These are phyloP conservation scores for Brachypalpus laphriformis DNA, from an alignment of 2,888 invertebrate species.

Conservation along the genomic window DNA sequence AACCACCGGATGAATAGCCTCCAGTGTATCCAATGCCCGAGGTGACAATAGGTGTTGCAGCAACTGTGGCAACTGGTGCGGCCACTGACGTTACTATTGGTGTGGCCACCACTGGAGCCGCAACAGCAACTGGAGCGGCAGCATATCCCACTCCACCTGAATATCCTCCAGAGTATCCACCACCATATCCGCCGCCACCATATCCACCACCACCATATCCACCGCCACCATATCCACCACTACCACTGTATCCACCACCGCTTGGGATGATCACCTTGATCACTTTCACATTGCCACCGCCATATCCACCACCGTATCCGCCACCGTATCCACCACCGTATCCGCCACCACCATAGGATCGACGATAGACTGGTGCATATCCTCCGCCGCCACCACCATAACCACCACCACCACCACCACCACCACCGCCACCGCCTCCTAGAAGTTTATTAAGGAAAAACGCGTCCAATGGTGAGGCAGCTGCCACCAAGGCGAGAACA, in stretches of 20 bases:
- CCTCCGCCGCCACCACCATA: slow-evolving; percentile 57
- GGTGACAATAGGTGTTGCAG: slow-evolving; percentile 6
- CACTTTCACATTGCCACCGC: slow-evolving; percentile 34
- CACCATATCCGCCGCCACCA: slow-evolving; percentile 46
- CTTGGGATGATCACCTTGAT: slow-evolving; percentile 40
- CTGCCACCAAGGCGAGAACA: slow-evolving; percentile 62
- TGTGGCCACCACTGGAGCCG: slow-evolving; percentile 1
- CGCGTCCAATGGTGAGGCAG: slow-evolving; percentile 63
- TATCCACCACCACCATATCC: slow-evolving; percentile 47
- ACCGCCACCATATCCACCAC: slow-evolving; percentile 35
- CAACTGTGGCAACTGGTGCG: neutral
- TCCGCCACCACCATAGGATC: slow-evolving; percentile 29
- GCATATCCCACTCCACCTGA: neutral
- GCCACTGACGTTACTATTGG: neutral
- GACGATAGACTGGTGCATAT: slow-evolving; percentile 33
- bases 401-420: slow-evolving; percentile 44
- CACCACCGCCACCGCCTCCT: slow-evolving; percentile 21
- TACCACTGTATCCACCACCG: slow-evolving; percentile 41
- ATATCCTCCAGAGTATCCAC: slow-evolving; percentile 39
- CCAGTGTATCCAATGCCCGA: slow-evolving; percentile 20
- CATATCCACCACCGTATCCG: slow-evolving; percentile 41
- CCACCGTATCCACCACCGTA: slow-evolving; percentile 47
- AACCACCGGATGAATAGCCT: neutral
- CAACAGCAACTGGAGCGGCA: neutral
- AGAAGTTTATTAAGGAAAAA: slow-evolving; percentile 63